These are phyloP conservation scores for Sebastolobus altivelis DNA, from an alignment of 2,797 vertebrate species.

Conservation along the genomic window DNA sequence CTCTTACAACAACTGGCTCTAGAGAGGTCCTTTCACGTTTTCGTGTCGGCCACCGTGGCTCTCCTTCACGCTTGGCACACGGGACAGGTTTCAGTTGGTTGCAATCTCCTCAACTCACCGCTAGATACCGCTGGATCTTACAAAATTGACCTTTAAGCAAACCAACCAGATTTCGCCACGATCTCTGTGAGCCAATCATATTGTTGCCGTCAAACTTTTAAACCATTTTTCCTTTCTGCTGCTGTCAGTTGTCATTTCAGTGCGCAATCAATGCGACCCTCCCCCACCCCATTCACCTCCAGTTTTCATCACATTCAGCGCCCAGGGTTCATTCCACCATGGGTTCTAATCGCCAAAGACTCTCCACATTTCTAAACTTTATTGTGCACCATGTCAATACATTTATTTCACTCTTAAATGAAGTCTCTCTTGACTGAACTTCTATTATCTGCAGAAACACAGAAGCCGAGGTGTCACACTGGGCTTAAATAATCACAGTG, in stretches of 20 bases:
- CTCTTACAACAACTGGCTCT: too few species aligned
- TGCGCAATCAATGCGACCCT: not conserved
- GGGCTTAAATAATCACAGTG: constrained; percentile 5
- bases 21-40: too few species aligned
- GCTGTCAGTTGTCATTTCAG: not conserved
- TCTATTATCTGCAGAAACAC: constrained; percentile 8
- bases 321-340: not conserved
- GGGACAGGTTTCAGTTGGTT: too few species aligned
- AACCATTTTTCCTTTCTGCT: not conserved
- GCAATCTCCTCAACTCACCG: too few species aligned
- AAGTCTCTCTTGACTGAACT: not conserved
- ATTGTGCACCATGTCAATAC: not conserved
- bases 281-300: not conserved
- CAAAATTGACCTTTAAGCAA: not conserved
- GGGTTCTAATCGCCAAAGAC: not conserved
- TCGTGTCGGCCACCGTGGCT: too few species aligned
- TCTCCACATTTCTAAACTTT: not conserved
- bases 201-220: not conserved
- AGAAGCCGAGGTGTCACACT: not conserved
- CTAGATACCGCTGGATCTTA: too few species aligned
- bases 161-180: not conserved
- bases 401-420: not conserved
- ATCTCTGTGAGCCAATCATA: not conserved
- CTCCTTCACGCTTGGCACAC: too few species aligned
- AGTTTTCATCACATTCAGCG: not conserved